A percentile compares a stretch with the other conserved stretches of the same genome.
phyloP scores from a whole-genome alignment of 2,797 vertebrate species.

The Silurus lanzhouensis region DNA sequence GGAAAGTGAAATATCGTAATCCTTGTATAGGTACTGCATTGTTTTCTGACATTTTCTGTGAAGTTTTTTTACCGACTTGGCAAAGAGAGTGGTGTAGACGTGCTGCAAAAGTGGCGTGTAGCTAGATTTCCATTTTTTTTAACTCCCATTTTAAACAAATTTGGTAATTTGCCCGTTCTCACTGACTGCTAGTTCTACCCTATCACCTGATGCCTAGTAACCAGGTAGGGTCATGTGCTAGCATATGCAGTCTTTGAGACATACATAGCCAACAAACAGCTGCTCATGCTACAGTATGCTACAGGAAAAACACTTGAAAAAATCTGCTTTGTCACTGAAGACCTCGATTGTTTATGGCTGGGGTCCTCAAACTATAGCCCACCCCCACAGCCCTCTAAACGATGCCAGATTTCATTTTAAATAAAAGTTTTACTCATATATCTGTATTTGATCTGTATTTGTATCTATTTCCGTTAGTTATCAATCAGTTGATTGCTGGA shows the following conservation, averaged over 20 bases:
- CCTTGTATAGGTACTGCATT: background rate
- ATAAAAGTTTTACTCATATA: no score
- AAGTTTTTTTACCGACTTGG: background rate
- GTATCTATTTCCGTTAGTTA: no score
- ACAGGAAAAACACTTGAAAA: background rate
- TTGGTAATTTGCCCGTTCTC: background rate
- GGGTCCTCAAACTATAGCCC: no score
- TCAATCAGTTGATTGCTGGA: no score
- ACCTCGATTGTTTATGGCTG: conserved; percentile 1
- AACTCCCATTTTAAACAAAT: background rate
- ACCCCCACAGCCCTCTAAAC: no score
- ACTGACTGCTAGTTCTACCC: background rate
- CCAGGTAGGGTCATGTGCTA: background rate
- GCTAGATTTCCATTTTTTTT: background rate
- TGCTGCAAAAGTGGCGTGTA: background rate
- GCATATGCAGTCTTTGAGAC: background rate
- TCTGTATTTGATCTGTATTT: no score
- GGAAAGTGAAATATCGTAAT: background rate
- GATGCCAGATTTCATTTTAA: no score
- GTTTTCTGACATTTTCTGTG: background rate
- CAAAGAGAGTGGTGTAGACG: background rate
- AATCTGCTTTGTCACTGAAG: background rate
- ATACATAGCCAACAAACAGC: background rate
- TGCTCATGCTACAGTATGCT: background rate
- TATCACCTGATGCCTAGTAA: background rate